Conservation (phyloP, 1,140 invertebrate genomes). For the Pteromalus puparum region DNA sequence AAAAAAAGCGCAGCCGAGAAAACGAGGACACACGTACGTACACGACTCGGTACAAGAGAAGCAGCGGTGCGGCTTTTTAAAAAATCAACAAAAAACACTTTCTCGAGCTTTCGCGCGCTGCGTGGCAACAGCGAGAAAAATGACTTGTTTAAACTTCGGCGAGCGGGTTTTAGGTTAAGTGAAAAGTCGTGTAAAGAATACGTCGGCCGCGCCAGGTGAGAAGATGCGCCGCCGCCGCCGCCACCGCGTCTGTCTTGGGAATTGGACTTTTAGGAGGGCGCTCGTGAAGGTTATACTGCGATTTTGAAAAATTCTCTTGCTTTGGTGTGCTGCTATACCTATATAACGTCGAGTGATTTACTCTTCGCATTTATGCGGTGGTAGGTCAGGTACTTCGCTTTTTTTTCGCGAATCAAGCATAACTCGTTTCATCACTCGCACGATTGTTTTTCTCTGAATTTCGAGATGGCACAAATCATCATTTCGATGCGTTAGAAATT, state of each 20-base stretch:
- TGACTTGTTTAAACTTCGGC: slow-evolving; percentile 55
- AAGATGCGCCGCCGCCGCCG: not conserved
- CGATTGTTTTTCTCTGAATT: no score
- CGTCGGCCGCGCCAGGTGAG: not conserved
- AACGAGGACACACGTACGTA: not conserved
- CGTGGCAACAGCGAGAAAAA: slow-evolving; percentile 20
- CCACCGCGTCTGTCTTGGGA: not conserved
- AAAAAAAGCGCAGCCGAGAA: not conserved
- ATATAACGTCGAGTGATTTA: not conserved
- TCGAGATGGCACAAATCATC: not conserved
- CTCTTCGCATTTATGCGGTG: not conserved
- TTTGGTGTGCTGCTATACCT: not conserved
- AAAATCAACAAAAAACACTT: slow-evolving; percentile 48
- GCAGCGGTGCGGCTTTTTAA: slow-evolving; percentile 34
- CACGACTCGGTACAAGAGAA: not conserved
- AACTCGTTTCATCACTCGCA: no score
- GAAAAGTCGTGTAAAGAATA: slow-evolving; percentile 65
- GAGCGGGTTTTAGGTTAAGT: slow-evolving; percentile 57
- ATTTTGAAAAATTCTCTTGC: slow-evolving; percentile 16
- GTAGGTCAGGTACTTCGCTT: no score
- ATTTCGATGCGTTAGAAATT: not conserved
- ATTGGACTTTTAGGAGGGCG: not conserved
- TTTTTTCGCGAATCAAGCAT: no score
- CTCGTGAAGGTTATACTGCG: not conserved
- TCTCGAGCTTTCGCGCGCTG: not conserved